Evolutionary conservation across 2,113 vertebrate genomes (phyloP).

Genomic region (Leptodactylus fuscus): DNA sequence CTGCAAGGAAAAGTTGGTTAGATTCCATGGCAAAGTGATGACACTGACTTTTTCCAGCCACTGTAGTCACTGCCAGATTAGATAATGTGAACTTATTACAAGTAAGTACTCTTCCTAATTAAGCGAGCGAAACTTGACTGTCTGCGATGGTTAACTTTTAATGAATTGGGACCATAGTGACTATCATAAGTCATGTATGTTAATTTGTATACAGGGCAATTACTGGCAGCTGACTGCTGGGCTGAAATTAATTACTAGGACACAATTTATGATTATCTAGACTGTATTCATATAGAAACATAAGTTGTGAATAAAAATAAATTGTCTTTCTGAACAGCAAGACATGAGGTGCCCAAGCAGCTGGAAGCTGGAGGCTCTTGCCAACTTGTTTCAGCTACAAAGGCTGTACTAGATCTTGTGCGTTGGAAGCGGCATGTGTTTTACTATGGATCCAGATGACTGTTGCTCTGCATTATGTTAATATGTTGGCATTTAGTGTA

Average conservation of each 20-base stretch:
- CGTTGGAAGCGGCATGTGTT: slow-evolving; percentile 60
- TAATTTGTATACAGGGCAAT: slow-evolving; percentile 73
- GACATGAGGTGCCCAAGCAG: slow-evolving; percentile 67
- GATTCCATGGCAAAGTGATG: not conserved
- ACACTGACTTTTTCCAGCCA: no score
- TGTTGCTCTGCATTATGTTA: slow-evolving; percentile 64
- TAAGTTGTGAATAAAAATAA: slow-evolving; percentile 69
- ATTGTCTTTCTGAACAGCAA: slow-evolving; percentile 71
- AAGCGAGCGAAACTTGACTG: slow-evolving; percentile 55
- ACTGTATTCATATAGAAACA: slow-evolving; percentile 69
- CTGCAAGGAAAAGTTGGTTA: not conserved
- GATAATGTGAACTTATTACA: slow-evolving; percentile 27
- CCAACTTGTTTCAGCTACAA: slow-evolving; percentile 63
- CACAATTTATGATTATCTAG: slow-evolving; percentile 67
- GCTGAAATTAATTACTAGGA: slow-evolving; percentile 73
- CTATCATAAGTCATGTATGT: slow-evolving; percentile 69
- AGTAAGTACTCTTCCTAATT: slow-evolving; percentile 32
- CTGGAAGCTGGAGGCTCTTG: slow-evolving; percentile 66
- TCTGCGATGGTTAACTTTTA: slow-evolving; percentile 69
- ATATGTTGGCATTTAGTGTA: slow-evolving; percentile 59
- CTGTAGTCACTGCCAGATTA: slow-evolving; percentile 14
- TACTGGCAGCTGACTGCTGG: slow-evolving; percentile 72
- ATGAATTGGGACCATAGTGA: slow-evolving; percentile 63
- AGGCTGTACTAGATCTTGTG: slow-evolving; percentile 62
- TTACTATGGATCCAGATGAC: slow-evolving; percentile 61